Evolutionary conservation across 2,888 invertebrate genomes (phyloP), one percentile per base, ranked within the genome.

Genomic region (Epinotia nisella): DNA sequence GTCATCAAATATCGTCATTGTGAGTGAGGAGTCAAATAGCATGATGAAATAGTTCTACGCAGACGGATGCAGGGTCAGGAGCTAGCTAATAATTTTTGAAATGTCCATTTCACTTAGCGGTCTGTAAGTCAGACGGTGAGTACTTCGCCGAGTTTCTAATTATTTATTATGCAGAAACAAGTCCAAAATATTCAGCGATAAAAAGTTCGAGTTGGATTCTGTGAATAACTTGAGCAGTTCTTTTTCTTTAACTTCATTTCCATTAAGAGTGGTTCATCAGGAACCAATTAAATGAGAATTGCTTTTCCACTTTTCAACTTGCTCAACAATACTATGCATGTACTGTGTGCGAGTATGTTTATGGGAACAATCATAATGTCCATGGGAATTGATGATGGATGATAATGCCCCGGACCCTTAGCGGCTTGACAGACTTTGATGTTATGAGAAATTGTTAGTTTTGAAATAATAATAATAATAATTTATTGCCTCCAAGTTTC

Each of bases 141-240:
- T 71, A 49, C 45, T 56, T 70, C 61, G 61, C 35, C 35, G 49
- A 35, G 24, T 49, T 56, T 62, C 41, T 62, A 62, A 62, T 62
- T 68, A 62, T 56, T 72, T 72, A 68, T 72, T 67, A 72, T 68
- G 72, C 67, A 72, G 39, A 55, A 62, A 55, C 66, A 45, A 68
- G 61, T 41, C 19, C 29, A 66, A 66, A 53, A 56, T 70, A 45
- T 70, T 60, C 71, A 53, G 24, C 17, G 56, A 67, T 67, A 61
- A 71, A 71, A 72, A 67, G 41, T 60, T 66, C 21, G 56, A 51
- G 58, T 59, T 65, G 58, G 51, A 59, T 59, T 71, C 59, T 24
- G 35, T 61, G 71, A 72, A 72, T 72, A 72, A 72, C 49, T 68
- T 62, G 55, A 58, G 67, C 15, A 35, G 39, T 24, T 49, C 66